Evolutionary conservation across 2,113 vertebrate genomes (phyloP).

Genomic region (Cyanoramphus novaezelandiae): DNA sequence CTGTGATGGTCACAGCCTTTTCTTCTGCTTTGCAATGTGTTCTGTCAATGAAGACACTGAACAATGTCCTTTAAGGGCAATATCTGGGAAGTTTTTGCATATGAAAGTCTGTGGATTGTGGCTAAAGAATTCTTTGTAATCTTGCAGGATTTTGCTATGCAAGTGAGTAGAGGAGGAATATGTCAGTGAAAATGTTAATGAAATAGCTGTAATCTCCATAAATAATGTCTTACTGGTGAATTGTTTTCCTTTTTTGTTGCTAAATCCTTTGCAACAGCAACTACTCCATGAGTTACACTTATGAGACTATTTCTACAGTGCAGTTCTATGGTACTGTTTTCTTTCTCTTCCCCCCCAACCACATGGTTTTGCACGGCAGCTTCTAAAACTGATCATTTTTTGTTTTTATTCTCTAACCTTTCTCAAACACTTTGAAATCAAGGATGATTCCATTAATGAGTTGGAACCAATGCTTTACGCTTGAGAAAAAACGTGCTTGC

Average conservation of each 20-base stretch:
- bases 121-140: neutral
- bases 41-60: neutral
- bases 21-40: neutral
- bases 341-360: fast-evolving
- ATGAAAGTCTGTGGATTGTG: neutral
- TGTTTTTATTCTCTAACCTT: neutral
- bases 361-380: neutral
- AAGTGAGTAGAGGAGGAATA: neutral
- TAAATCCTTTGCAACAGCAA: neutral
- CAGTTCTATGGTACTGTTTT: neutral
- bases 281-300: neutral
- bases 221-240: neutral
- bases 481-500: neutral
- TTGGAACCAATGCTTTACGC: neutral
- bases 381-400: neutral
- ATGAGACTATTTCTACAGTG: neutral
- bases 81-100: neutral
- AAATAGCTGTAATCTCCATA: neutral
- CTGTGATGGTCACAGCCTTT: neutral
- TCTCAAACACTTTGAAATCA: neutral
- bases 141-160: neutral
- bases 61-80: neutral
- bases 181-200: neutral
- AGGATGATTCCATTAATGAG: neutral
- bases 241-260: neutral